These are phyloP conservation scores for Macropis europaea DNA, from an alignment of 2,888 invertebrate genomes.

Conservation along the genomic window DNA sequence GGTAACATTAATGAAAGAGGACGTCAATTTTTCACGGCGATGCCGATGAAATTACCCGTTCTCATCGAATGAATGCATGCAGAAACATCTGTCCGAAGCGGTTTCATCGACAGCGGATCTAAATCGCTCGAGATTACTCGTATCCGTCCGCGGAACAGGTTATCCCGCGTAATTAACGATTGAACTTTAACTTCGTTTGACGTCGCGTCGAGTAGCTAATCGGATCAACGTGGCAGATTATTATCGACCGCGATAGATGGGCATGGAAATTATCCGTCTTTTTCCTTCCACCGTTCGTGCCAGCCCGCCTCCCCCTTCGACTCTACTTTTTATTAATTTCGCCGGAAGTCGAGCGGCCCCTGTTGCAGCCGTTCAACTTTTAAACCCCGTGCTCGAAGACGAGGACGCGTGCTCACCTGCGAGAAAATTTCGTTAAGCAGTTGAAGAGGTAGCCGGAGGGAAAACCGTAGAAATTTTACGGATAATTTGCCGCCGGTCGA, in stretches of 20 bases:
- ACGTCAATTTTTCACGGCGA: no score
- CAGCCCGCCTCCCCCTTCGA: background rate
- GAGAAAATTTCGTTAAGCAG: slow-evolving; percentile 33
- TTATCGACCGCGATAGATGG: slow-evolving; percentile 17
- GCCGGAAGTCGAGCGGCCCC: background rate
- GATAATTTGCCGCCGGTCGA: slow-evolving; percentile 53
- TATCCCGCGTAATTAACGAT: slow-evolving; percentile 59
- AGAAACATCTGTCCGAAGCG: background rate
- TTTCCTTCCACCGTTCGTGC: background rate
- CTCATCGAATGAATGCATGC: background rate
- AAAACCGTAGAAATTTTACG: slow-evolving; percentile 45
- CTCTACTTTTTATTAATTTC: slow-evolving; percentile 35
- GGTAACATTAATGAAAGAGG: no score
- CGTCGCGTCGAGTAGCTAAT: slow-evolving; percentile 27
- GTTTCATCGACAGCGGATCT: background rate
- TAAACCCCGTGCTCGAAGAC: slow-evolving; percentile 8
- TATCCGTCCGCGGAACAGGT: slow-evolving; percentile 13
- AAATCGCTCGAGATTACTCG: slow-evolving; percentile 13
- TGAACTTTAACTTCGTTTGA: slow-evolving; percentile 23
- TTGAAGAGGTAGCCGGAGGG: background rate
- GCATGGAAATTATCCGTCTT: background rate
- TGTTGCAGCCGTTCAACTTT: slow-evolving; percentile 6
- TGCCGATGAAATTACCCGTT: slow-evolving; percentile 4
- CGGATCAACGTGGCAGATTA: slow-evolving; percentile 38
- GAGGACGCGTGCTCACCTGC: slow-evolving; percentile 10